Evolutionary conservation across 64 coral and sea anemone genomes (phyloP).

Genomic region (Pachyseris speciosa): DNA sequence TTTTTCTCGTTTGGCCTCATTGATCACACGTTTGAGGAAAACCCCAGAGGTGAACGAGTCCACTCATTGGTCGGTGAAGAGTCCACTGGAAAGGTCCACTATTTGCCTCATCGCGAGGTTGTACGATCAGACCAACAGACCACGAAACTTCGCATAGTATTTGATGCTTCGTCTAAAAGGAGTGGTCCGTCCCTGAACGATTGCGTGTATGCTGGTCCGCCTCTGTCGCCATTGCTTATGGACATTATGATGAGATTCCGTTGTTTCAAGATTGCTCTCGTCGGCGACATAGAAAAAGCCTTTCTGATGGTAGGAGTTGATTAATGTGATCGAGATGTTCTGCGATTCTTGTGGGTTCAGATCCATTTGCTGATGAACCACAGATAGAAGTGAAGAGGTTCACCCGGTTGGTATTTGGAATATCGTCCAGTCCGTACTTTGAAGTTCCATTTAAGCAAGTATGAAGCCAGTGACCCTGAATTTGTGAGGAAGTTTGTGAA

Average conservation of each 20-base stretch:
- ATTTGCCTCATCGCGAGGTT: slow-evolving; percentile 43
- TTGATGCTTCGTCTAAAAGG: not conserved
- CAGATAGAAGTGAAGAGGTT: not conserved
- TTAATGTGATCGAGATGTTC: not conserved
- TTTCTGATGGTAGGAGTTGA: not conserved
- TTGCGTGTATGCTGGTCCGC: not conserved
- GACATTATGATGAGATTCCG: not conserved
- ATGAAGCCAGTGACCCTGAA: too few relatives aligned
- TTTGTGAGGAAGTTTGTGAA: not conserved
- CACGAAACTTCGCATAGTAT: slow-evolving; percentile 22
- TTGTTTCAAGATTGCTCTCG: not conserved
- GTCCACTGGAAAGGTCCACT: slow-evolving; percentile 2
- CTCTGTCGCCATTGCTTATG: not conserved
- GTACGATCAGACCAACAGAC: slow-evolving; percentile 19
- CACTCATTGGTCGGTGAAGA: not conserved
- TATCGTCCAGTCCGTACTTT: not conserved
- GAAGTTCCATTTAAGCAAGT: too few relatives aligned
- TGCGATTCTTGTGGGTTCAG: not conserved
- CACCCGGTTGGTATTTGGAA: not conserved
- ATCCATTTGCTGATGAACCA: not conserved
- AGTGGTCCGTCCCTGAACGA: not conserved
- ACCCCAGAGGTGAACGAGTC: not conserved
- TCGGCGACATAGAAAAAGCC: not conserved
- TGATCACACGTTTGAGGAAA: too few relatives aligned
- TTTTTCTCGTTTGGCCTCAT: too few relatives aligned